Percentiles rank a stretch among this genome's conserved stretches.
These are phyloP conservation scores for Tinea semifulvella DNA, from an alignment of 2,888 invertebrate genomes.

Conservation along the genomic window DNA sequence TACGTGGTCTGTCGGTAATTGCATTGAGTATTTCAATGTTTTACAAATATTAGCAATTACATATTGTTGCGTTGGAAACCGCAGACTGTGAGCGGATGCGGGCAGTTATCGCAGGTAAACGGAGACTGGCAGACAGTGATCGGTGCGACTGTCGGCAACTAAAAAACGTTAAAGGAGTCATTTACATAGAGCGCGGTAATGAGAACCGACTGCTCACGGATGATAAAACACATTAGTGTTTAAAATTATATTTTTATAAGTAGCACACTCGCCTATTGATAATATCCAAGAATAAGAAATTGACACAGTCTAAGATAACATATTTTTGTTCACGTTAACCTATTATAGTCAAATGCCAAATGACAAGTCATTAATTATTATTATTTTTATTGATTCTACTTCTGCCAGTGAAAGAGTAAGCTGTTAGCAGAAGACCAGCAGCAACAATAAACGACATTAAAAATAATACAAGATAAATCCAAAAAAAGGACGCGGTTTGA, in stretches of 20 bases:
- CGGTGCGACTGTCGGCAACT: slow-evolving; percentile 39
- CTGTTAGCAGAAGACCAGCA: no score
- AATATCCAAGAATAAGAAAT: not conserved
- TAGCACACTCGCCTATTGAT: not conserved
- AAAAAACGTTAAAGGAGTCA: slow-evolving; percentile 52
- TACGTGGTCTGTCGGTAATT: slow-evolving; percentile 3
- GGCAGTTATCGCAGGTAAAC: slow-evolving; percentile 59
- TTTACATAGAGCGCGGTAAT: slow-evolving; percentile 46
- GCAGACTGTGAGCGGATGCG: slow-evolving; percentile 42
- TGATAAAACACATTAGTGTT: not conserved
- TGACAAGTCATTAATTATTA: no score
- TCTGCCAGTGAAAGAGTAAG: no score
- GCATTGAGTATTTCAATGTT: not conserved
- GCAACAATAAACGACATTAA: no score
- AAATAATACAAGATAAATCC: no score
- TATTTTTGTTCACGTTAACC: no score
- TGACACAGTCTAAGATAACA: no score
- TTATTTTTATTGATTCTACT: no score
- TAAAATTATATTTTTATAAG: not conserved
- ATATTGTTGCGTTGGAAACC: slow-evolving; percentile 50
- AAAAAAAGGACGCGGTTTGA: no score
- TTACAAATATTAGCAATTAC: slow-evolving; percentile 58
- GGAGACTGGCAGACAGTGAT: slow-evolving; percentile 44
- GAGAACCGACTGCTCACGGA: not conserved
- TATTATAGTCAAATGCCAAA: no score